phyloP scores from a whole-genome alignment of 2,797 vertebrate genomes.

The Mus spretus region DNA sequence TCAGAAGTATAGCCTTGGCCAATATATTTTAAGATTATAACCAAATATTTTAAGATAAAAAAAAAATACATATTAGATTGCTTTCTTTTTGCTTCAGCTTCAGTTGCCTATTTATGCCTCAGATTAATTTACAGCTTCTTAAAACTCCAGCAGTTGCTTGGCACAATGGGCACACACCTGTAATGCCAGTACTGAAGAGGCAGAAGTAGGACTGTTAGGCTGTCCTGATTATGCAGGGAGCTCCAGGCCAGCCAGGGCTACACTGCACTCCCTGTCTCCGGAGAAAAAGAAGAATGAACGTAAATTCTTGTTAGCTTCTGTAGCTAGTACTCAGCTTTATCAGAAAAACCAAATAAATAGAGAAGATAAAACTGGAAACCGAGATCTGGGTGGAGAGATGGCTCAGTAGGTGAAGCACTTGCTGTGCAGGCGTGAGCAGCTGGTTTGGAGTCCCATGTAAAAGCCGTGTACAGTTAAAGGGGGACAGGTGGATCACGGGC shows the following conservation, averaged over 20 bases:
- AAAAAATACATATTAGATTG: neutral
- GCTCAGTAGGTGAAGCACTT: neutral
- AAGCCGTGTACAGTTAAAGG: neutral
- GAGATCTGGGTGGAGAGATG: neutral
- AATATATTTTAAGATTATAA: neutral
- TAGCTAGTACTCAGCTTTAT: slow-evolving; percentile 38
- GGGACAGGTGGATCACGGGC: neutral
- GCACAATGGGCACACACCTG: neutral
- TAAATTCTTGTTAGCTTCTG: neutral
- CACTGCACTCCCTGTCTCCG: neutral
- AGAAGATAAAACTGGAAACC: slow-evolving; percentile 32
- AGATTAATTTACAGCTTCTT: slow-evolving; percentile 48
- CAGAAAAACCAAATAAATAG: slow-evolving; percentile 61
- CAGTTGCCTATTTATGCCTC: slow-evolving; percentile 20
- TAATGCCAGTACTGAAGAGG: neutral
- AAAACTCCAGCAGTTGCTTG: neutral
- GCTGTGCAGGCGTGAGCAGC: too few species aligned
- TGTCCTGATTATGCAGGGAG: neutral
- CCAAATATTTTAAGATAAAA: slow-evolving; percentile 41
- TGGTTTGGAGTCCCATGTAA: neutral
- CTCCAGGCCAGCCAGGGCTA: neutral
- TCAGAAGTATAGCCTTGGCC: neutral
- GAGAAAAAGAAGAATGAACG: neutral
- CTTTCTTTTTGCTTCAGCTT: slow-evolving; percentile 39
- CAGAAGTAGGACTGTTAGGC: neutral